Evolutionary conservation across 2,888 invertebrate genomes (phyloP).

Genomic region (Apotomis turbidana): DNA sequence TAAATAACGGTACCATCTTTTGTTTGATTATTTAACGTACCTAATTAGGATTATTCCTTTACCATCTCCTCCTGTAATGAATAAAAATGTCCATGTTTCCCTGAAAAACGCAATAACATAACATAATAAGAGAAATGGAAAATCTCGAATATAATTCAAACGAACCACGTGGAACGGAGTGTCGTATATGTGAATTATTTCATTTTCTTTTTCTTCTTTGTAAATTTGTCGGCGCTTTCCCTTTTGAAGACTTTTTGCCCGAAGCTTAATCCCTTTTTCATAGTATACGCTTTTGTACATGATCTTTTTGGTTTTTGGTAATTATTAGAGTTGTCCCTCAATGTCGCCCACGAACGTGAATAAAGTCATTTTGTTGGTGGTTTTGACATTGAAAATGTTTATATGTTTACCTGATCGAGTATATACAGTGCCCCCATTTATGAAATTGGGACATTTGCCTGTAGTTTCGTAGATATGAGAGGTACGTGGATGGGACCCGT

Average conservation of each 20-base stretch:
- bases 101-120: conserved; percentile 16
- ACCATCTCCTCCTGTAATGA: neutral
- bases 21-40: too few species aligned
- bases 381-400: too few species aligned
- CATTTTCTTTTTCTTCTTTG: conserved; percentile 26
- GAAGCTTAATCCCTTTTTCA: conserved; percentile 12
- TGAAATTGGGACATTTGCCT: too few species aligned
- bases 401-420: too few species aligned
- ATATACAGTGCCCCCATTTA: too few species aligned
- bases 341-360: too few species aligned
- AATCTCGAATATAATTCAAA: conserved; percentile 30
- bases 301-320: conserved; percentile 2
- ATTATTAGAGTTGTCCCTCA: neutral
- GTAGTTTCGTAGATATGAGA: too few species aligned
- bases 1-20: too few species aligned
- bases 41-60: neutral
- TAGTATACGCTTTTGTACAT: neutral
- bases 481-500: too few species aligned
- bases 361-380: too few species aligned
- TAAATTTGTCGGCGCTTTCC: conserved; percentile 11
- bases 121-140: conserved; percentile 36
- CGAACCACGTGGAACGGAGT: conserved; percentile 26
- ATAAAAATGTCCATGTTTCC: neutral
- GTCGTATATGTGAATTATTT: conserved; percentile 39
- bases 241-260: conserved; percentile 13